Evolutionary conservation across 2,113 vertebrate species (phyloP).

Genomic region (Balaenoptera acutorostrata): DNA sequence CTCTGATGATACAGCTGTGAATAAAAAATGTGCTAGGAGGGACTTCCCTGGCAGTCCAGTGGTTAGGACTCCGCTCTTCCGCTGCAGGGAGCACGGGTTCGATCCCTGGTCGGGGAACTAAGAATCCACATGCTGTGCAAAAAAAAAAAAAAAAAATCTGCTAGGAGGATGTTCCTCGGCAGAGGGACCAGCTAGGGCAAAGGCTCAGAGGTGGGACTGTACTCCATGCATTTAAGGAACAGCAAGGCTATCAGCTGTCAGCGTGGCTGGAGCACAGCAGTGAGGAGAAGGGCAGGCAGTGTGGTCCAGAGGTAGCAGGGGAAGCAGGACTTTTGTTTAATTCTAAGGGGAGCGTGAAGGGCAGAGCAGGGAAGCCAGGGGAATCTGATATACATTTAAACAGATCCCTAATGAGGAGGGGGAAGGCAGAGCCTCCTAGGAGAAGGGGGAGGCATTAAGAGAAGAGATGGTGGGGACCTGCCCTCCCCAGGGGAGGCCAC

Average conservation of each 20-base stretch:
- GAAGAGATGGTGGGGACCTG: neutral
- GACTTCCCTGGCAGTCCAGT: neutral
- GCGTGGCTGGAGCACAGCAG: fast-evolving
- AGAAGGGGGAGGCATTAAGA: neutral
- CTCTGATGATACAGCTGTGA: neutral
- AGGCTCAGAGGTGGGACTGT: neutral
- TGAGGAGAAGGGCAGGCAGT: too few relatives aligned
- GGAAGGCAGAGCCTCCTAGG: neutral
- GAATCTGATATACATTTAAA: neutral
- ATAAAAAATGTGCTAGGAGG: neutral
- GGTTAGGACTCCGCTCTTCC: neutral
- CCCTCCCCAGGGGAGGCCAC: neutral
- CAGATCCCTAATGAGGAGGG: neutral
- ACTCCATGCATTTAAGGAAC: neutral
- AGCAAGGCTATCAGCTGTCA: fast-evolving
- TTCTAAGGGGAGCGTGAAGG: neutral
- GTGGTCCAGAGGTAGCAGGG: neutral
- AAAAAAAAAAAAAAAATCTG: neutral
- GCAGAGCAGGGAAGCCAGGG: neutral
- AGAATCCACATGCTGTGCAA: neutral
- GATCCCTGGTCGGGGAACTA: neutral
- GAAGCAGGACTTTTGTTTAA: neutral
- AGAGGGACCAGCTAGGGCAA: neutral
- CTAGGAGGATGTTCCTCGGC: neutral
- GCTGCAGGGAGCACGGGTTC: neutral